Percentiles rank a stretch among this genome's conserved stretches.
These are phyloP conservation scores for Lasaia peninsularis DNA, from an alignment of 1,140 invertebrate species.

Conservation along the genomic window DNA sequence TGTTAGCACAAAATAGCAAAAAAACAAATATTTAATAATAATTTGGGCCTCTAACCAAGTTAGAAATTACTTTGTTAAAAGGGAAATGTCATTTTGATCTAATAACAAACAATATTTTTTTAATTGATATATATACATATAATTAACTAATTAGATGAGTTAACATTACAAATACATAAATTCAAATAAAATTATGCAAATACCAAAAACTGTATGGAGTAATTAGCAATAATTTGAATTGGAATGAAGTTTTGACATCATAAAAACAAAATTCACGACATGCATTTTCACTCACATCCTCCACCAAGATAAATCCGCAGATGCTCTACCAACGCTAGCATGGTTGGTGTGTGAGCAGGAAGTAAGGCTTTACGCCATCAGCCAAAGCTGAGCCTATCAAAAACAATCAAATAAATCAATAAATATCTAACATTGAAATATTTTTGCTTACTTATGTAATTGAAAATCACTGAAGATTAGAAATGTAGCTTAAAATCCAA, in stretches of 20 bases:
- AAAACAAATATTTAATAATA: not conserved
- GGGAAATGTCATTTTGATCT: not conserved
- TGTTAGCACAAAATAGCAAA: constrained; percentile 4
- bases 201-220: not conserved
- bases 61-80: not conserved
- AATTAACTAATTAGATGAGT: too few species aligned
- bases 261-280: constrained; percentile 17
- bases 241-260: not conserved
- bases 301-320: constrained; percentile 70
- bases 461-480: not conserved
- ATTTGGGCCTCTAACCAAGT: not conserved
- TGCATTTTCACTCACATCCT: constrained; percentile 69
- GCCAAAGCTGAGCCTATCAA: constrained; percentile 51
- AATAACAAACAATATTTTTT: not conserved
- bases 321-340: constrained; percentile 75
- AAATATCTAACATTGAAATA: not conserved
- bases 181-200: not conserved
- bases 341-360: constrained; percentile 59
- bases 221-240: not conserved
- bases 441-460: not conserved
- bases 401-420: constrained; percentile 1
- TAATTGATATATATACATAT: not conserved
- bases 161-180: too few species aligned
- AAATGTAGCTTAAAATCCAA: too few species aligned
- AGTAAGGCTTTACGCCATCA: constrained; percentile 68